Evolutionary conservation across 2,888 invertebrate genomes (phyloP).

Genomic region (Pharmacophagus antenor): DNA sequence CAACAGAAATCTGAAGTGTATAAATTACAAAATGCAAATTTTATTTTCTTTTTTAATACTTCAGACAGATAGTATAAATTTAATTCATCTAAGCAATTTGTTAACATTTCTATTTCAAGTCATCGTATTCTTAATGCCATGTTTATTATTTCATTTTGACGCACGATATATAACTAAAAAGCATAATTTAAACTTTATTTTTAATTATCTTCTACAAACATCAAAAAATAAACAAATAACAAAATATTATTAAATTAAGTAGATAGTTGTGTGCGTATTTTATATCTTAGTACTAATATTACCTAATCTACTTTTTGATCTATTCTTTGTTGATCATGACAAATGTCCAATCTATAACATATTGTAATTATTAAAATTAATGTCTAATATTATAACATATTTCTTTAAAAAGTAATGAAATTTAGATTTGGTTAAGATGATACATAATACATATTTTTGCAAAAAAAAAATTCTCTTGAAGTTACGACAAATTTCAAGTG

Average conservation of each 20-base stretch:
- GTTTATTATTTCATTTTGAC: background rate
- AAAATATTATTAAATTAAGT: background rate
- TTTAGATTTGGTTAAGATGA: slow-evolving; percentile 35
- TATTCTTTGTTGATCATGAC: background rate
- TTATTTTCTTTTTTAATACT: slow-evolving; percentile 8
- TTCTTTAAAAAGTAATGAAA: slow-evolving; percentile 9
- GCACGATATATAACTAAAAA: background rate
- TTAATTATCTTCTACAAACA: background rate
- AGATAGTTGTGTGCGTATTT: too few relatives aligned
- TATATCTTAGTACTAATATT: too few relatives aligned
- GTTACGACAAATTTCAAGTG: slow-evolving; percentile 74
- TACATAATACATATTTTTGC: slow-evolving; percentile 39
- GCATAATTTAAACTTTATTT: background rate
- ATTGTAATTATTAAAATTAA: background rate
- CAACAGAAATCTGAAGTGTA: slow-evolving; percentile 2
- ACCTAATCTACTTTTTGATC: too few relatives aligned
- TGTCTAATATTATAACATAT: slow-evolving; percentile 8
- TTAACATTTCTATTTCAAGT: slow-evolving; percentile 19
- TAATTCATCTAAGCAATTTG: slow-evolving; percentile 44
- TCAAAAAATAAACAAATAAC: background rate
- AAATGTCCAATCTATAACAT: too few relatives aligned
- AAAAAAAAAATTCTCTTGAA: slow-evolving; percentile 62
- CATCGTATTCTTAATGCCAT: background rate
- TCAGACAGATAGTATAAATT: slow-evolving; percentile 47
- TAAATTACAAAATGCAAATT: slow-evolving; percentile 21